Base-by-base conservation (phyloP, 2,888 invertebrate genomes). In the Biston stratarius region DNA sequence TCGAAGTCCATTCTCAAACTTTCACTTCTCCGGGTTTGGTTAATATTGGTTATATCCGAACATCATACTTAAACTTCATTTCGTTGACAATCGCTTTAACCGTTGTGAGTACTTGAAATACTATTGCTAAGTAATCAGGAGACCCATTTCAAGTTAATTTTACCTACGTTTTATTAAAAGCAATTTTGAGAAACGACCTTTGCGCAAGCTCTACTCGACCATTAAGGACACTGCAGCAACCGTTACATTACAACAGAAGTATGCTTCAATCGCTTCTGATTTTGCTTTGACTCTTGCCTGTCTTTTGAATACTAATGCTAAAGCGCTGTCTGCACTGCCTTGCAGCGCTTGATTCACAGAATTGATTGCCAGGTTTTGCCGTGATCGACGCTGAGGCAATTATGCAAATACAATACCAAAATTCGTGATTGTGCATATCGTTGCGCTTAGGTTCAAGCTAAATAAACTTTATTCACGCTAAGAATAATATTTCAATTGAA, bases 111-210 rank as follows among this genome's bases (percentile, higher is more conserved):
- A 42, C 55, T 68, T 65, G 15, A n/a, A 58, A 48, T 55, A 61
- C 42, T 52, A 57, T 47, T 61, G 42, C 66, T 73, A 67, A 73
- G 71, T 77, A 73, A 72, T 71, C 75, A 70, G 68, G 45, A 77
- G 77, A 71, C 76, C 74, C 71, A 80, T 81, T 81, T 77, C 69
- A 71, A 66, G 70, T 79, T 75, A 74, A 77, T 74, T 79, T 79
- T 80, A 83, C 79, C 65, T 60, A 58, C 45, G 61, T 70, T 66
- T 78, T 81, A 82, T 84, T 81, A 82, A 77, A 83, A 74, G 79
- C 80, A 80, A 82, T 85, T 88, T 83, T 83, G 77, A 84, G 84
- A 82, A 81, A 86, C 85, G 87, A 84, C 88, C 90, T 90, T 89
- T 88, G 83, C 85, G 83, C 84, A 86, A 88, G 83, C 82, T 80